These are phyloP conservation scores for Acomys russatus DNA, from an alignment of 2,797 vertebrate species.

Conservation along the genomic window DNA sequence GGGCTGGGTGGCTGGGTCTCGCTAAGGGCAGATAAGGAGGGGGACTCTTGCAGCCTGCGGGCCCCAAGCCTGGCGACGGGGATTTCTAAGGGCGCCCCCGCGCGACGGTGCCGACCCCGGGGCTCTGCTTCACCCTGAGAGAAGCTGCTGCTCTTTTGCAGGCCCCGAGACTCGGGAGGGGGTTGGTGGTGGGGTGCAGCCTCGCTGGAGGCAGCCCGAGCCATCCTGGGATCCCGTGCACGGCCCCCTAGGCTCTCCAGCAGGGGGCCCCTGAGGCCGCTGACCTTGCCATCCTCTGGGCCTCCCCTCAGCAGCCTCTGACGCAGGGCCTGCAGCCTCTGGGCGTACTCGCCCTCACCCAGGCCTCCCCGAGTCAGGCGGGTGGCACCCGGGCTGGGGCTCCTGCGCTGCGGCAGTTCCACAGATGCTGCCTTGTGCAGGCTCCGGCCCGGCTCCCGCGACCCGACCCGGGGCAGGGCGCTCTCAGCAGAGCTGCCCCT, in stretches of 20 bases:
- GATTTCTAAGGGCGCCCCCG: conserved; percentile 97
- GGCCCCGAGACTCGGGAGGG: conserved; percentile 89
- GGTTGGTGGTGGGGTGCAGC: conserved; percentile 91
- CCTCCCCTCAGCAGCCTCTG: conserved; percentile 95
- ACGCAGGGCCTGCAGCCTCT: conserved; percentile 96
- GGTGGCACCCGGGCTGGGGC: conserved; percentile 92
- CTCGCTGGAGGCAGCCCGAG: conserved; percentile 95
- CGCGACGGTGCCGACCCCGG: conserved; percentile 94
- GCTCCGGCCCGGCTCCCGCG: conserved; percentile 88
- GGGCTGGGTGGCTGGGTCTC: conserved; percentile 90
- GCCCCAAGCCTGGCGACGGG: conserved; percentile 94
- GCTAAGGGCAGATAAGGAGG: conserved; percentile 96
- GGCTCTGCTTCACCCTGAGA: conserved; percentile 97
- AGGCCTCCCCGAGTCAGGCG: conserved; percentile 91
- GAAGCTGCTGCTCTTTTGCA: conserved; percentile 98
- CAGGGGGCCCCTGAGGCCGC: conserved; percentile 96
- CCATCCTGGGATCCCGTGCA: conserved; percentile 92
- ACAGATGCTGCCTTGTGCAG: conserved; percentile 95
- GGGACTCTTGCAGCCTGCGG: conserved; percentile 94
- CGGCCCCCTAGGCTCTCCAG: conserved; percentile 95
- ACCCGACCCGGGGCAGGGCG: conserved; percentile 92
- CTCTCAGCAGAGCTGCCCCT: conserved; percentile 97
- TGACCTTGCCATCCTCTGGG: conserved; percentile 95
- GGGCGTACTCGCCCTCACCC: conserved; percentile 93
- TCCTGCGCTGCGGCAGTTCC: conserved; percentile 92